These are phyloP conservation scores for Lethenteron camtschaticum DNA, from an alignment of 2,113 vertebrate genomes.

Conservation along the genomic window DNA sequence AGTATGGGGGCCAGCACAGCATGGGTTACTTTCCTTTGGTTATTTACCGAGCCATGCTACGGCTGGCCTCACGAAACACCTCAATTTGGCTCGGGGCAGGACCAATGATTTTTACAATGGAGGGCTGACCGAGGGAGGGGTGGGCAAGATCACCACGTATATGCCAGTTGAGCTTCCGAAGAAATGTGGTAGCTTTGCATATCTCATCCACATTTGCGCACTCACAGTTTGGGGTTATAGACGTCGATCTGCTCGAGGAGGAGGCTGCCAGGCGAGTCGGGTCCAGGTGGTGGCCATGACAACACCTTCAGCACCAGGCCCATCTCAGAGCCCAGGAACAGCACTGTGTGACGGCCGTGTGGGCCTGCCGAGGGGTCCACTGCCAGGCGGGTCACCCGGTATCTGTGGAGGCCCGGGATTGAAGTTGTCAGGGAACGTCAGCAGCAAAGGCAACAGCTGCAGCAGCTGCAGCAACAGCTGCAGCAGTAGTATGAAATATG, in stretches of 20 bases:
- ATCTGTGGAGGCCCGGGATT: slow-evolving; percentile 18
- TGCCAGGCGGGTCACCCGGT: slow-evolving; percentile 50
- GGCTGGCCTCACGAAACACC: no score
- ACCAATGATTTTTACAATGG: no score
- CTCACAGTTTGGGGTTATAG: slow-evolving; percentile 44
- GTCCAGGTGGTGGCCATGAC: neutral
- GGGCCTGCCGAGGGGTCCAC: slow-evolving; percentile 51
- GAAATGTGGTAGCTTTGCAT: no score
- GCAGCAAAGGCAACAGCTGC: neutral
- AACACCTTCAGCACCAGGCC: slow-evolving; percentile 63
- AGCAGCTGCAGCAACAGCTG: no score
- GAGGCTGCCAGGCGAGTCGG: neutral
- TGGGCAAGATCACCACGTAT: no score
- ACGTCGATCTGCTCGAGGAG: slow-evolving; percentile 45
- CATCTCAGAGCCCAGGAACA: slow-evolving; percentile 61
- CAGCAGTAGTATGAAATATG: no score
- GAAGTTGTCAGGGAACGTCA: neutral
- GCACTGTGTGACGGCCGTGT: slow-evolving; percentile 35
- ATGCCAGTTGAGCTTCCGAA: no score
- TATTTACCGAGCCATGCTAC: no score
- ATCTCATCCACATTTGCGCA: neutral
- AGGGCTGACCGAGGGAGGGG: no score
- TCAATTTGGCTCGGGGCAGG: no score
- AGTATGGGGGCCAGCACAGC: no score
- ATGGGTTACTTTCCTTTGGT: no score